A percentile compares a stretch with the other conserved stretches of the same genome.
phyloP scores from a whole-genome alignment of 1,140 invertebrate genomes.

The Venturia canescens region DNA sequence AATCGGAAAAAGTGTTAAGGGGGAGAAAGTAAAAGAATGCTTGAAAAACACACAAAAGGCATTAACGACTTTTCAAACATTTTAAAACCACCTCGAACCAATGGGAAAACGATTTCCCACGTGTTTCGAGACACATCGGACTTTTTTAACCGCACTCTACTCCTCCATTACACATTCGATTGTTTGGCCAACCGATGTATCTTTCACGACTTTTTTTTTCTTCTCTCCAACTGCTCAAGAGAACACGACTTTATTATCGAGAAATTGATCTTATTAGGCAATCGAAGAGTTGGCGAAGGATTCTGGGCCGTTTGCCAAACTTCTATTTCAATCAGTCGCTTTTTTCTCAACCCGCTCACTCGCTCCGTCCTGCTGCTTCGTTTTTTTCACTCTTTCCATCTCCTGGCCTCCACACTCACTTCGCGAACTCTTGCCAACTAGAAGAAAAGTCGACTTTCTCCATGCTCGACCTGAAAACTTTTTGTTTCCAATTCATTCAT shows the following conservation, averaged over 20 bases:
- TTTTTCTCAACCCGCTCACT: slow-evolving; percentile 27
- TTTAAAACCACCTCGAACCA: slow-evolving; percentile 57
- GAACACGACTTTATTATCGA: slow-evolving; percentile 71
- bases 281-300: slow-evolving; percentile 26
- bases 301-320: slow-evolving; percentile 55
- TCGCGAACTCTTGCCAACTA: slow-evolving; percentile 5
- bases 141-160: slow-evolving; percentile 12
- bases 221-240: slow-evolving; percentile 30
- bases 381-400: neutral
- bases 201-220: slow-evolving; percentile 13
- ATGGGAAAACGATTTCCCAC: slow-evolving; percentile 31
- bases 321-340: slow-evolving; percentile 44
- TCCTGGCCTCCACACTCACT: neutral
- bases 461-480: slow-evolving; percentile 23
- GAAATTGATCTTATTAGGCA: slow-evolving; percentile 73
- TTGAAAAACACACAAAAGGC: slow-evolving; percentile 57
- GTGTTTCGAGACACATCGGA: slow-evolving; percentile 42
- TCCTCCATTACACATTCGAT: slow-evolving; percentile 24
- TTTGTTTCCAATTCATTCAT: neutral
- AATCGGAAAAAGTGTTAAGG: slow-evolving; percentile 13
- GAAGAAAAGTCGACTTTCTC: slow-evolving; percentile 19
- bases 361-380: neutral
- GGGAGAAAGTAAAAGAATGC: slow-evolving; percentile 38
- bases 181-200: slow-evolving; percentile 12
- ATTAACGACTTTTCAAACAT: slow-evolving; percentile 63